Base-by-base conservation (phyloP, 2,888 invertebrate species). In the Diarsia brunnea region DNA sequence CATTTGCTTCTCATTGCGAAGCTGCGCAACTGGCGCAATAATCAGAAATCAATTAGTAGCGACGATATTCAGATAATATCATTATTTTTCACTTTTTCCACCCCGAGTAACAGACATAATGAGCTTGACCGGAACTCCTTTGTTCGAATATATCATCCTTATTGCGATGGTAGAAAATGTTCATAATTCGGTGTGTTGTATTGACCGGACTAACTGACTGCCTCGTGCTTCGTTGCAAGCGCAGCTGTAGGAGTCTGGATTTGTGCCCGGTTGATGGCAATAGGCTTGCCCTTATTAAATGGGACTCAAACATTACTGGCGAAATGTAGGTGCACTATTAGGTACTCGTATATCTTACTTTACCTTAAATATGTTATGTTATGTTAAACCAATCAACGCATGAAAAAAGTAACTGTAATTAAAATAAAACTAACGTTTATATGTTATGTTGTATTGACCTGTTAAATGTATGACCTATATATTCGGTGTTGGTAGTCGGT, bases 111-210 rank as follows among this genome's bases (percentile, higher is more conserved):
- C 75, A 67, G 61, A 81, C 74, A 81, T 84, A 84, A 82, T 65
- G 81, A 81, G 80, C 58, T 60, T 63, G 82, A 71, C 73, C 76
- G 68, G 85, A 70, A 80, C 63, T 84, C 63, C 61, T 80, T 81
- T 73, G 73, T 81, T 72, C n/a, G 5, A 8, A 24, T n/a, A 19
- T 58, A 43, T 16, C n/a, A 66, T 73, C 58, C 68, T 72, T 69
- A 60, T 73, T 79, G 55, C 21, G 12, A 64, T 66, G 24, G n/a
- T 12, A 45, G 64, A 61, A 61, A 73, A 47, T 43, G 2, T 31
- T 19, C 1, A 19, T 51, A 19, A 55, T 66, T 58, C 43, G 3
- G 24, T 53, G 38, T n/a, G n/a, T n/a, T n/a, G n/a, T n/a, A n/a
- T n/a, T 38, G 38, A 38, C 38, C 38, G 7, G 38, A 8, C 8